Conservation (phyloP, 2,113 vertebrate genomes). For the Sphyrna mokarran region DNA sequence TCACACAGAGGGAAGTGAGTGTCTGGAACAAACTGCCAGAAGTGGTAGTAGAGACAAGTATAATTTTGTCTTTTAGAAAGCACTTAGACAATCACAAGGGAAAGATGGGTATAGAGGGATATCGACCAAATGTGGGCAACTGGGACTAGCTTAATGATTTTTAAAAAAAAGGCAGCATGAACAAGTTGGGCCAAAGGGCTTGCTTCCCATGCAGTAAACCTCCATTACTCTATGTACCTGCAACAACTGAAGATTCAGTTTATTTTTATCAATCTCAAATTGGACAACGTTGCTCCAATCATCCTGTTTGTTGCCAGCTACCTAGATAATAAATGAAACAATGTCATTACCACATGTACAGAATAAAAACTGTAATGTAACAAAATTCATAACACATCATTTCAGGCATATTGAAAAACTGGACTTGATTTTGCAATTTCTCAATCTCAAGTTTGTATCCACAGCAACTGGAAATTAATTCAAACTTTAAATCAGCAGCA, state of each 20-base stretch:
- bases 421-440: background rate
- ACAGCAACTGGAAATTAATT: background rate
- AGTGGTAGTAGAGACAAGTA: no score
- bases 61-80: no score
- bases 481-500: background rate
- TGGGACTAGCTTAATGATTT: no score
- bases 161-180: no score
- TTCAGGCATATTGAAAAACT: background rate
- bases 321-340: background rate
- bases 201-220: no score
- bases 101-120: no score
- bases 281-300: no score
- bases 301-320: background rate
- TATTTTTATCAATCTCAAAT: background rate
- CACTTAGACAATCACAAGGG: no score
- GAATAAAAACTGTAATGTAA: background rate
- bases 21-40: no score
- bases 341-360: background rate
- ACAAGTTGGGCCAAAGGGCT: no score
- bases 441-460: background rate
- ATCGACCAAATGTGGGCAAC: no score
- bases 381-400: background rate
- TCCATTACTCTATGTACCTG: background rate
- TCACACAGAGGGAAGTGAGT: no score
- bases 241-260: background rate